Conservation (phyloP, 2,113 vertebrate genomes). For the Melospiza melodia region DNA sequence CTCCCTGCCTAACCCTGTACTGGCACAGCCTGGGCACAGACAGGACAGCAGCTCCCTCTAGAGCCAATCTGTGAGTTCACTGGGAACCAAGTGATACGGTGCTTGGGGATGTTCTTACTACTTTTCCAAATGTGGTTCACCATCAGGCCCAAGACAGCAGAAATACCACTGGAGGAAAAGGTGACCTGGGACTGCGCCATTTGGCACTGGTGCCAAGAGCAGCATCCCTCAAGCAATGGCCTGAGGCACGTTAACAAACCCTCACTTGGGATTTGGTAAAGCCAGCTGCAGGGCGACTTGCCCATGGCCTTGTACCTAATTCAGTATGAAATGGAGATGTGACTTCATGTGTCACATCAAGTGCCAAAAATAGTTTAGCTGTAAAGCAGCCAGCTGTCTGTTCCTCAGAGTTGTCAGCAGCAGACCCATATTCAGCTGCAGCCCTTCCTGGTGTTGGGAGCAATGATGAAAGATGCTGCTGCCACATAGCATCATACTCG, state of each 20-base stretch:
- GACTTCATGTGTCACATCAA: neutral
- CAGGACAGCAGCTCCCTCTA: neutral
- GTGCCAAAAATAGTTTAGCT: neutral
- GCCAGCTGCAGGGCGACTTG: neutral
- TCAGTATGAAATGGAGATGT: neutral
- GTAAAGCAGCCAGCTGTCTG: neutral
- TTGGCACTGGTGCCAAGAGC: neutral
- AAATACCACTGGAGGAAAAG: neutral
- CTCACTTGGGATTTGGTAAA: neutral
- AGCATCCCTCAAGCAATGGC: neutral
- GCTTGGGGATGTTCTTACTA: neutral
- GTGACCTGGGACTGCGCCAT: neutral
- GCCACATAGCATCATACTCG: rapidly evolving
- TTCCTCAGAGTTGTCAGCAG: neutral
- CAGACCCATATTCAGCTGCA: neutral
- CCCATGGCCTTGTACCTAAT: neutral
- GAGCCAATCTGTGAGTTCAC: rapidly evolving
- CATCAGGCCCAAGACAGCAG: neutral
- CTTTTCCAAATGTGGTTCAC: neutral
- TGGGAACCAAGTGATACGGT: rapidly evolving
- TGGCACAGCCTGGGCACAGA: neutral
- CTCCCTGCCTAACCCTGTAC: neutral
- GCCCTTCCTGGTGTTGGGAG: rapidly evolving
- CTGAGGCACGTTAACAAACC: rapidly evolving
- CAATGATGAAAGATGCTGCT: neutral